Evolutionary conservation across 2,113 vertebrate genomes (phyloP), one percentile per base, ranked within the genome.

Genomic region (Rostratula benghalensis): DNA sequence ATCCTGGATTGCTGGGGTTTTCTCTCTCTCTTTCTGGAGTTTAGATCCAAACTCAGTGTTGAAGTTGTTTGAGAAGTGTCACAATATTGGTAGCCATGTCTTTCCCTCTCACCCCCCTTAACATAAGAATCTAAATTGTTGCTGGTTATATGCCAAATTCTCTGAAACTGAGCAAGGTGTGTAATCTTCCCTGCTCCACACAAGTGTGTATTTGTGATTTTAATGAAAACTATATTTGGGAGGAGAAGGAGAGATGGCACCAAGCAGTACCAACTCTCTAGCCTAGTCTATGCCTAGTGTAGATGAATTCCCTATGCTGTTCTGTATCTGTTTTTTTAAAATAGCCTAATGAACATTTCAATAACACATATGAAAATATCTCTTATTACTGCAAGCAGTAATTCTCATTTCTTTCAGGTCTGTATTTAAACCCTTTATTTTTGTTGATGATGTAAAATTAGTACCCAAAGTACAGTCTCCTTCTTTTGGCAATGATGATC

Each of bases 401-500:
- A 89, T 83, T 96, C 70, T 97, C 10, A 17, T 96, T 87, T 96
- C 75, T 94, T 97, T 93, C 95, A 98, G 98, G 97, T 98, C 98
- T 75, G 97, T 98, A 97, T 98, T 98, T 97, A 98, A 98, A 92
- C 98, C 98, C 80, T 98, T 98, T 95, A 98, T 98, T 97, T 98
- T 98, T 94, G 98, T 98, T 6, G 98, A 98, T 56, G 97, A 98
- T 37, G 98, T 98, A 25, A 98, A 98, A 95, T 97, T 93, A 73
- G 98, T 98, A 78, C 98, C 98, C 53, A 98, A 98, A 95, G 95
- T 97, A n/a, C 98, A 98, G 87, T 98, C 98, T 60, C 98, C 98
- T 76, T 97, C 96, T 83, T 98, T 98, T 59, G 98, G 98, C 77
- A 94, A 97, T 3, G 95, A 97, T 9, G 98, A 98, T 85, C 98